These are phyloP conservation scores for Lophius americanus DNA, from an alignment of 2,797 vertebrate genomes.

Conservation along the genomic window DNA sequence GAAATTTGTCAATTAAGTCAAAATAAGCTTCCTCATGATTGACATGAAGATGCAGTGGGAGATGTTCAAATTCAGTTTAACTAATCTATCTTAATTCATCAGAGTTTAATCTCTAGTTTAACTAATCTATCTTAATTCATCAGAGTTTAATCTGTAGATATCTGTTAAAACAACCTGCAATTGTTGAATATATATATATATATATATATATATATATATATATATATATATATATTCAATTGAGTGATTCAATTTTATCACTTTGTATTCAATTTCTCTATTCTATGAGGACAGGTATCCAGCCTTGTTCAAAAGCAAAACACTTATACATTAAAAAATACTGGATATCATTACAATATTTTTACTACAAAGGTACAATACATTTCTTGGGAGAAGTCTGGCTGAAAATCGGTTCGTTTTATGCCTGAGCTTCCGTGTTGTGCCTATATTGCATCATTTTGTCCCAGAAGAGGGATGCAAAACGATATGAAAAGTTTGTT, in stretches of 20 bases:
- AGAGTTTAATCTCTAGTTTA: no score
- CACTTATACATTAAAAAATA: conserved; percentile 8
- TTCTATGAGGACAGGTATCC: conserved; percentile 29
- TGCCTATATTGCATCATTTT: conserved; percentile 1
- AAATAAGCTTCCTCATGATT: background rate
- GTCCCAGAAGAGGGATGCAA: background rate
- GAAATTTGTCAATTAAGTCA: background rate
- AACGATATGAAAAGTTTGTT: background rate
- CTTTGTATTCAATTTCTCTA: conserved; percentile 17
- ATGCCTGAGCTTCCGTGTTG: background rate
- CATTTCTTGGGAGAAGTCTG: background rate
- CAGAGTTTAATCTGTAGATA: no score
- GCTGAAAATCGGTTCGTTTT: background rate
- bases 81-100: no score
- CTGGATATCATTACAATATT: background rate
- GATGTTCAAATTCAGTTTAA: no score
- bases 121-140: no score
- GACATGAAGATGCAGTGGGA: background rate
- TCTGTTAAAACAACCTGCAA: no score
- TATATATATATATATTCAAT: no score
- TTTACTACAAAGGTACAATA: background rate
- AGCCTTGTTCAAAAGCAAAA: conserved; percentile 37
- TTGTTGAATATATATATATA: no score
- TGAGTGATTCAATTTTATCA: background rate
- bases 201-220: conserved; percentile 37